These are phyloP conservation scores for Lordiphosa fenestrarum DNA, from an alignment of 2,888 invertebrate species.

Conservation along the genomic window DNA sequence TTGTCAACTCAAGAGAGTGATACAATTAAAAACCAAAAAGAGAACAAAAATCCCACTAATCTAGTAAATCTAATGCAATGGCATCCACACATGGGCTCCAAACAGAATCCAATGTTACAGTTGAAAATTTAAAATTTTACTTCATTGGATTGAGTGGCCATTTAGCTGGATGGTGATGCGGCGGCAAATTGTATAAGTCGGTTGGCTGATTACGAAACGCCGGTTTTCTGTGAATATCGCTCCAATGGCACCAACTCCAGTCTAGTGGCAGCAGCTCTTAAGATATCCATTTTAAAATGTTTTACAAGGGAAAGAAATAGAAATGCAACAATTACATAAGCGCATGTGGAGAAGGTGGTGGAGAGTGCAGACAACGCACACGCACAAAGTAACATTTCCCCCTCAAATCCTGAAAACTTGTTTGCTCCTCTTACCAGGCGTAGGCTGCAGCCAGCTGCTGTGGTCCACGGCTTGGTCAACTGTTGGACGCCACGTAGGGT, in stretches of 20 bases:
- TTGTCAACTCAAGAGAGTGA: conserved; percentile 13
- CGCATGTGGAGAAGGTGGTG: background rate
- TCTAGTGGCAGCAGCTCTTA: too few relatives aligned
- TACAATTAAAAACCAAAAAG: background rate
- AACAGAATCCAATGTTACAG: background rate
- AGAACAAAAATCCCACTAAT: too few relatives aligned
- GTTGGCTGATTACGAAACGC: conserved; percentile 28
- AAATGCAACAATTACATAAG: conserved; percentile 64
- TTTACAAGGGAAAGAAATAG: conserved; percentile 17
- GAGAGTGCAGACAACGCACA: conserved; percentile 5
- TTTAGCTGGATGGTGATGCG: background rate
- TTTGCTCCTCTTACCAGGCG: conserved; percentile 64
- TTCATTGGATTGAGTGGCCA: background rate
- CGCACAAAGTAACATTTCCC: conserved; percentile 24
- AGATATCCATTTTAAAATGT: too few relatives aligned
- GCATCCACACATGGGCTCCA: background rate
- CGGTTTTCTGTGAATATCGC: conserved; percentile 6
- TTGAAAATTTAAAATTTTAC: background rate
- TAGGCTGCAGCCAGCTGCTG: conserved; percentile 41
- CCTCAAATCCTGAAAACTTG: conserved; percentile 1
- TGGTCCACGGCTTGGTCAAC: conserved; percentile 59
- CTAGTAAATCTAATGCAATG: too few relatives aligned
- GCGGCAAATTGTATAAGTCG: conserved; percentile 18
- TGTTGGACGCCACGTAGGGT: conserved; percentile 71
- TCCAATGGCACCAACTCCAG: background rate